Base-by-base conservation (phyloP, 1,140 invertebrate genomes). In the Meloidogyne chitwoodi region DNA sequence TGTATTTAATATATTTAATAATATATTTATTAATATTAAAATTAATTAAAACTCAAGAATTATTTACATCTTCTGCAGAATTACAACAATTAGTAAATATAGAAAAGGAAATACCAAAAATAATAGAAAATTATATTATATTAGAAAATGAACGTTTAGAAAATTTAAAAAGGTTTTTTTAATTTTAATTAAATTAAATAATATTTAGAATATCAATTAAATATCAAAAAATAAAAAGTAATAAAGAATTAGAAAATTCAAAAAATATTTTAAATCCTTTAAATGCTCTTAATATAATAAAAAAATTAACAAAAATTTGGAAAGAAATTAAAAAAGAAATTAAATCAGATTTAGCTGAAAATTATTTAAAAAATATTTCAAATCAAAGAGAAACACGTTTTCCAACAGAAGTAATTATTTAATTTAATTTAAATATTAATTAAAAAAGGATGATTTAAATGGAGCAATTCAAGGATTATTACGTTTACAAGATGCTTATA, bases 381-480 rank as follows among this genome's bases (percentile, higher is more conserved):
- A 56, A n/a, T 56, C 3, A 56, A 56, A 56, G 48, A 56, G 61
- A 81, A 27, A 69, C 64, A n/a, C 75, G 84, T 22, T 19, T 73
- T n/a, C 76, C 31, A 22, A 84, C 79, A 29, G 38, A 69, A 29
- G 76, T 86, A 6, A 77, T 38, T 41, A n/a, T 81, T 38, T 72
- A 12, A 12, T 24, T 41, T 44, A 68, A 68, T 19, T 44, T 26
- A 68, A 24, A 19, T 3, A 24, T 44, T 44, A 72, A 24, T 31
- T 72, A 8, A 72, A 78, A 6, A 85, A 88, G 64, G 90, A 90
- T 75, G 96, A 98, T 89, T 89, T 98, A 65, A 92, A 92, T 84
- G 96, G 96, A 1, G 95, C 95, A 11, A 95, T 95, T 8, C 92
- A 92, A 66, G 96, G 95, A 14, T 89, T 99, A 69, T 93, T 95